These are phyloP conservation scores for Haliclona indistincta DNA, from an alignment of 37 sponge, comb jelly and placozoan genomes.

Conservation along the genomic window DNA sequence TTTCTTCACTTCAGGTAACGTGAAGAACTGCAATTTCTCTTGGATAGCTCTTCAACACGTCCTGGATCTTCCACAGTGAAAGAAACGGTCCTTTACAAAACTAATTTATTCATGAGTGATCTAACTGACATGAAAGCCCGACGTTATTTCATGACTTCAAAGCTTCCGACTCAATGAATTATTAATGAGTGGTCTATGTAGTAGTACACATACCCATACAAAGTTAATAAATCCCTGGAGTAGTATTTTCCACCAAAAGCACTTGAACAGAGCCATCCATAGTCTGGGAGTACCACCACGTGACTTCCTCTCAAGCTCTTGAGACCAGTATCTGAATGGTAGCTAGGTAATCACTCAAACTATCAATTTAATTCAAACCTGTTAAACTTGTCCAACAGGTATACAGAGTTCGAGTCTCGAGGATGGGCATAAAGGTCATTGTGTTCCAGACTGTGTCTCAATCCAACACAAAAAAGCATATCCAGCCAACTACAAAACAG, in stretches of 20 bases:
- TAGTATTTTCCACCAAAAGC: slow-evolving; percentile 34
- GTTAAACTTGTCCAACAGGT: slow-evolving; percentile 55
- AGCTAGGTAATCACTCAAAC: neutral
- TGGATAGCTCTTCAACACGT: too few relatives aligned
- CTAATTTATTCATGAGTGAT: neutral
- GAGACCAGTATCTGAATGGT: slow-evolving; percentile 39
- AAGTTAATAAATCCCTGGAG: slow-evolving; percentile 23
- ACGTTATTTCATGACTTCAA: too few relatives aligned
- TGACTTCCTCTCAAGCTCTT: slow-evolving; percentile 38
- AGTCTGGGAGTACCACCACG: slow-evolving; percentile 37
- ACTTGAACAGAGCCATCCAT: slow-evolving; percentile 42
- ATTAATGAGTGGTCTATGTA: neutral
- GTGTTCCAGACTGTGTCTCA: slow-evolving; percentile 29
- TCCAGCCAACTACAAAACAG: slow-evolving; percentile 65
- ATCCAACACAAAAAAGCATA: slow-evolving; percentile 56
- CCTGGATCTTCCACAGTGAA: too few relatives aligned
- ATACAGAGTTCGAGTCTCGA: slow-evolving; percentile 39
- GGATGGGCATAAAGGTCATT: slow-evolving; percentile 67
- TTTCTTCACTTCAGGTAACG: too few relatives aligned
- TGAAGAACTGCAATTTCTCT: too few relatives aligned
- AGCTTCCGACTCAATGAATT: neutral
- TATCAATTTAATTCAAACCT: slow-evolving; percentile 20
- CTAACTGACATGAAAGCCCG: too few relatives aligned
- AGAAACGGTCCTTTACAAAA: neutral
- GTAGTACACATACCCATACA: slow-evolving; percentile 23